Percentiles rank a stretch among this genome's conserved stretches.
Conservation (phyloP, 1,140 invertebrate species). For the Lamellibrachia luymesi region DNA sequence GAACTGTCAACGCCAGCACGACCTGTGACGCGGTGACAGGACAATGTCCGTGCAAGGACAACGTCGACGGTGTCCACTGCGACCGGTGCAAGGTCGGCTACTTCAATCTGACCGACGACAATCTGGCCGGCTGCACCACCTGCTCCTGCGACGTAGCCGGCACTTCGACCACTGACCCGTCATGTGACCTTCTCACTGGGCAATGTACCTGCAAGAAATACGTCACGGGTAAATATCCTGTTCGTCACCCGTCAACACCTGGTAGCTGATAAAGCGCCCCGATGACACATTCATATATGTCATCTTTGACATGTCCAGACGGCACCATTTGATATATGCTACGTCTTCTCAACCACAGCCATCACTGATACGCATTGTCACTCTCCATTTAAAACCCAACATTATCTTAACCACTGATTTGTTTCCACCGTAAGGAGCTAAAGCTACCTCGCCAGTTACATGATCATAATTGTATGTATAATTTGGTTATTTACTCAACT, state of each 20-base stretch:
- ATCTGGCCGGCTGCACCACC: conserved; percentile 68
- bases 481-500: no score
- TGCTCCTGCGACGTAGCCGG: conserved; percentile 77
- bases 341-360: no score
- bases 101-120: conserved; percentile 49
- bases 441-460: no score
- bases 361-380: no score
- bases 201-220: conserved; percentile 2
- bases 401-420: no score
- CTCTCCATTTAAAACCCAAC: no score
- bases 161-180: conserved; percentile 70
- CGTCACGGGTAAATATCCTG: neutral
- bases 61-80: conserved; percentile 62
- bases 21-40: conserved; percentile 65
- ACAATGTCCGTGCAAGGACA: conserved; percentile 82
- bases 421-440: no score
- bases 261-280: no score
- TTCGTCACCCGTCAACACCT: neutral
- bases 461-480: no score
- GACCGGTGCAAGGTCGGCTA: conserved; percentile 15
- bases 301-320: no score
- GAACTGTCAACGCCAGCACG: conserved; percentile 10
- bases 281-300: no score
- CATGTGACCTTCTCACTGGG: conserved; percentile 48
- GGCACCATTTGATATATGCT: no score